phyloP scores from a whole-genome alignment of 1,140 invertebrate species.

The Drosophila neocordata region DNA sequence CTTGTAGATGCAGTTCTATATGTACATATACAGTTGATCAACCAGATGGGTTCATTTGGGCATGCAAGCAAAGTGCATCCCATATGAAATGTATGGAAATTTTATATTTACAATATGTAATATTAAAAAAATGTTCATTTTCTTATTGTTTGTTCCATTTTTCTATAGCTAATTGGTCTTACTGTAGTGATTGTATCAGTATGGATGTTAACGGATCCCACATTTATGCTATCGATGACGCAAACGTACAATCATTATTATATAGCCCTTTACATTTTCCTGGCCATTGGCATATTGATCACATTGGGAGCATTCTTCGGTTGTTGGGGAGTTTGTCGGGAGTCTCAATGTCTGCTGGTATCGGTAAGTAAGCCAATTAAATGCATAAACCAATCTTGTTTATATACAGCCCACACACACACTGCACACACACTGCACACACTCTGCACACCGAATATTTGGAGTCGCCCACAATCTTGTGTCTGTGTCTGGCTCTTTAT shows the following conservation, averaged over 20 bases:
- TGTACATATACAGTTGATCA: slow-evolving; percentile 11
- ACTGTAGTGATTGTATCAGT: slow-evolving; percentile 87
- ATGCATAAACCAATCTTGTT: slow-evolving; percentile 16
- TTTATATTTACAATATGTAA: slow-evolving; percentile 9
- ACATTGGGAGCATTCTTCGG: slow-evolving; percentile 94
- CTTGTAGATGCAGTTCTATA: slow-evolving; percentile 39
- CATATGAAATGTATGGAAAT: slow-evolving; percentile 24
- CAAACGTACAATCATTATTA: slow-evolving; percentile 88
- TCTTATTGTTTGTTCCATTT: slow-evolving; percentile 63
- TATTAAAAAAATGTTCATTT: slow-evolving; percentile 14
- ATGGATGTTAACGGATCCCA: slow-evolving; percentile 91
- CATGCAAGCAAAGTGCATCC: slow-evolving; percentile 17
- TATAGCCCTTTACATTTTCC: slow-evolving; percentile 89
- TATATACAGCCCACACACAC: not conserved
- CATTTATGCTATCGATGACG: slow-evolving; percentile 88
- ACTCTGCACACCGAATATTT: not conserved
- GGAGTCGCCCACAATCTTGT: slow-evolving; percentile 8
- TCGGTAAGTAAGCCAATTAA: slow-evolving; percentile 85
- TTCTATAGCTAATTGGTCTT: slow-evolving; percentile 89
- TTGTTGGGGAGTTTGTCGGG: slow-evolving; percentile 94
- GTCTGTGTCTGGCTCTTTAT: slow-evolving; percentile 22
- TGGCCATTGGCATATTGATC: slow-evolving; percentile 90
- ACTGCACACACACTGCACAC: not conserved
- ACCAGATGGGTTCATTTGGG: slow-evolving; percentile 55
- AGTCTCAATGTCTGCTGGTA: slow-evolving; percentile 93